Conservation (phyloP, 2,888 invertebrate genomes). For the Chloroclysta siterata region DNA sequence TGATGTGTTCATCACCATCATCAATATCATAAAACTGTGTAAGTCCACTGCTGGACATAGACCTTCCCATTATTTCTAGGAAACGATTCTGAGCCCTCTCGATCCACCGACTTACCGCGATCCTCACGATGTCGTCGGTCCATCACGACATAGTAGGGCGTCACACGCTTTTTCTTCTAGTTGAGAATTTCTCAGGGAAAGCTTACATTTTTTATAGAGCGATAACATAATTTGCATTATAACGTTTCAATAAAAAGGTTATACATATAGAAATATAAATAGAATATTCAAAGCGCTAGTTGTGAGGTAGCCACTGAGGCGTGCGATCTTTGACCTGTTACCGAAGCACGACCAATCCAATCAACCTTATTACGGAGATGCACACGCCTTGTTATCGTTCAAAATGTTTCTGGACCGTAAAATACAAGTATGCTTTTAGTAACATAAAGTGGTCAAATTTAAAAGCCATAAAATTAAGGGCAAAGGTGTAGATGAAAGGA, state of each 20-base stretch:
- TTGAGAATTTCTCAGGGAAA: neutral
- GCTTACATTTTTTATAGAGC: neutral
- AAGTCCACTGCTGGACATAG: too few relatives aligned
- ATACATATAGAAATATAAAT: conserved; percentile 20
- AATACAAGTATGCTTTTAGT: conserved; percentile 31
- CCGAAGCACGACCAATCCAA: conserved; percentile 58
- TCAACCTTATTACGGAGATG: conserved; percentile 54
- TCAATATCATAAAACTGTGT: too few relatives aligned
- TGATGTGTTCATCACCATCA: too few relatives aligned
- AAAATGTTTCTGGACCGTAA: conserved; percentile 31
- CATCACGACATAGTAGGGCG: too few relatives aligned
- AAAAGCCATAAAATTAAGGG: conserved; percentile 24
- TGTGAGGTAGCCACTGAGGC: conserved; percentile 49
- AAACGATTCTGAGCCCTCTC: too few relatives aligned
- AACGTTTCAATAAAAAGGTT: conserved; percentile 12
- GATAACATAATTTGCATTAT: conserved; percentile 1
- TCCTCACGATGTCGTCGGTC: too few relatives aligned
- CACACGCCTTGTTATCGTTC: conserved; percentile 33
- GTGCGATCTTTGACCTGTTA: conserved; percentile 57
- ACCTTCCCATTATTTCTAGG: too few relatives aligned
- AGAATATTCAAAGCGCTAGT: conserved; percentile 31
- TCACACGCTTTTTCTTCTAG: too few relatives aligned
- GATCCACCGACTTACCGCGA: too few relatives aligned
- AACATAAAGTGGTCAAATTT: conserved; percentile 25
- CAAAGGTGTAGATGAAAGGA: conserved; percentile 30